These are phyloP conservation scores for Pristiophorus japonicus DNA, from an alignment of 2,113 vertebrate genomes.

Conservation along the genomic window DNA sequence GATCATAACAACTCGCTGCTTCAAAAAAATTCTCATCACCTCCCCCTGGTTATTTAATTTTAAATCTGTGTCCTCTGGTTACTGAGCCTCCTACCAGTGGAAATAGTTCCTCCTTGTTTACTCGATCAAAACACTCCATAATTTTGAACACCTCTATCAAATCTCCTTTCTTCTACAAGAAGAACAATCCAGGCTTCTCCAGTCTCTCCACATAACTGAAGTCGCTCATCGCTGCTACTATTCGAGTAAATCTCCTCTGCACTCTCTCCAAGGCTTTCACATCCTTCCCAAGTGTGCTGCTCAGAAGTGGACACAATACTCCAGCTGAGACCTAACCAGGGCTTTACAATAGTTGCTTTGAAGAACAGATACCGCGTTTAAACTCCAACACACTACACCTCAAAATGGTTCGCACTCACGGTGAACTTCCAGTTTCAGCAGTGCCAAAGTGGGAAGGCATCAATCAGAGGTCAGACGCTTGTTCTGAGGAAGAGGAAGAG, in stretches of 20 bases:
- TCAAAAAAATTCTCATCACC: background rate
- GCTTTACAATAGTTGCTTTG: background rate
- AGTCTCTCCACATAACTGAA: background rate
- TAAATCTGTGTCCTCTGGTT: background rate
- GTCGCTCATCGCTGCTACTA: background rate
- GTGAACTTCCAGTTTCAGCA: background rate
- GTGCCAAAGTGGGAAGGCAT: background rate
- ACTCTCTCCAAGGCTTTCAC: background rate
- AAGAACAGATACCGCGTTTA: background rate
- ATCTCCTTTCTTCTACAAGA: background rate
- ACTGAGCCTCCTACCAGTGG: background rate
- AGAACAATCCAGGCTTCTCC: background rate
- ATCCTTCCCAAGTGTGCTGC: background rate
- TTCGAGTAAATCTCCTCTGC: background rate
- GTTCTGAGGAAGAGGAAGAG: background rate
- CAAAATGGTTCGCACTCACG: background rate
- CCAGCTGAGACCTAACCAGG: background rate
- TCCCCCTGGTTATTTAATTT: background rate
- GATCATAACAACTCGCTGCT: background rate
- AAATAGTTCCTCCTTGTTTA: background rate
- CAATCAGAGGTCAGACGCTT: background rate
- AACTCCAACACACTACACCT: background rate
- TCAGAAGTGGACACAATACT: background rate
- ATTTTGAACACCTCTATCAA: background rate
- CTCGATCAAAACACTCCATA: background rate